Evolutionary conservation across 2,113 vertebrate species (phyloP).

Genomic region (Myanophis thanlyinensis): DNA sequence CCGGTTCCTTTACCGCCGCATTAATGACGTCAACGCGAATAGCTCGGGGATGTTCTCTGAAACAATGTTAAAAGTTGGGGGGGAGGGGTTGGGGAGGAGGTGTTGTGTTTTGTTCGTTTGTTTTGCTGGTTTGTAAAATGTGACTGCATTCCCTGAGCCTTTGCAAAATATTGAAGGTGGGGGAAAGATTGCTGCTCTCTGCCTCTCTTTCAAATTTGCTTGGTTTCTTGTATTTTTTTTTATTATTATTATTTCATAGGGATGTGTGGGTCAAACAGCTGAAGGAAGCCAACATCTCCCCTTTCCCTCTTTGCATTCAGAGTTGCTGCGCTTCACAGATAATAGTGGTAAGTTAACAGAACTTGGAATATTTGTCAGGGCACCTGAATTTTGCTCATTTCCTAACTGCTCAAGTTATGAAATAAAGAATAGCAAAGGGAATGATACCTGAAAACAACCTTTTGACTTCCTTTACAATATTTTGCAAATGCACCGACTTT

Average conservation of each 20-base stretch:
- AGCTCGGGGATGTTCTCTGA: background rate
- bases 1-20: background rate
- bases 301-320: background rate
- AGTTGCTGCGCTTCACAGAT: background rate
- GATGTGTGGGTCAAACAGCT: constrained; percentile 22
- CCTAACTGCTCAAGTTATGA: background rate
- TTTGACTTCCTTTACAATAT: background rate
- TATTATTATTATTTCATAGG: background rate
- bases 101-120: background rate
- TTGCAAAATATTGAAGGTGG: background rate
- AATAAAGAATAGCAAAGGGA: background rate
- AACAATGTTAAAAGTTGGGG: background rate
- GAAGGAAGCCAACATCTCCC: background rate
- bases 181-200: background rate
- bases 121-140: background rate
- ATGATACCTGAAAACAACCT: background rate
- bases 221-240: background rate
- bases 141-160: background rate
- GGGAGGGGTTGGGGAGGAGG: no score
- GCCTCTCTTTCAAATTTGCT: background rate
- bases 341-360: constrained; percentile 43
- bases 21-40: constrained; percentile 3
- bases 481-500: background rate
- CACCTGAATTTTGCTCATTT: background rate
- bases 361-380: background rate